A percentile compares a stretch with the other conserved stretches of the same genome.
Conservation (phyloP, 2,888 invertebrate genomes). For the Ectemnius continuus region DNA sequence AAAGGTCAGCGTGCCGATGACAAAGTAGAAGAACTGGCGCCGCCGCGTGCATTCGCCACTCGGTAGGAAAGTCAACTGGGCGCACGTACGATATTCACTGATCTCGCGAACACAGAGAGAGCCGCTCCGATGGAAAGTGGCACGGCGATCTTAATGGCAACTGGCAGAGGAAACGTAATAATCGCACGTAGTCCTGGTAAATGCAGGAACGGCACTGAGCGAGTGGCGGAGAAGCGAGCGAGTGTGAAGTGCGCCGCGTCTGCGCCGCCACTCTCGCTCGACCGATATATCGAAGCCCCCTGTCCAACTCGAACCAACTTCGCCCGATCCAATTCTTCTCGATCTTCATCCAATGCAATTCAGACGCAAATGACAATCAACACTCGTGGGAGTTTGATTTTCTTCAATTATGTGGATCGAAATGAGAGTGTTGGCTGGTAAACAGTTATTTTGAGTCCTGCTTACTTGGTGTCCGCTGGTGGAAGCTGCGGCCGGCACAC, state of each 20-base stretch:
- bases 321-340: neutral
- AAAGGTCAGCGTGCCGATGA: slow-evolving; percentile 47
- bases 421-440: too few species aligned
- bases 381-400: too few species aligned
- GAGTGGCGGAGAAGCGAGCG: slow-evolving; percentile 2
- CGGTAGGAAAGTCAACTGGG: neutral
- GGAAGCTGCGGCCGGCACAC: too few species aligned
- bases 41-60: slow-evolving; percentile 25
- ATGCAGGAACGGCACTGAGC: slow-evolving; percentile 32
- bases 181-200: slow-evolving; percentile 16
- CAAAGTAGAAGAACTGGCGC: slow-evolving; percentile 10
- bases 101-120: neutral
- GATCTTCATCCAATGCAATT: neutral
- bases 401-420: too few species aligned
- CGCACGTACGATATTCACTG: neutral
- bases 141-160: neutral
- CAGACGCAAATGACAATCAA: too few species aligned
- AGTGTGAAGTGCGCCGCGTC: slow-evolving; percentile 27
- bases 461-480: too few species aligned
- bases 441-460: too few species aligned
- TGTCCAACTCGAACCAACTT: neutral
- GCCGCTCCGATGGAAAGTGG: neutral
- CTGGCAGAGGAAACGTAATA: slow-evolving; percentile 7
- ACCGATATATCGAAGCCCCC: slow-evolving; percentile 14
- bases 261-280: slow-evolving; percentile 28